Percentiles rank a stretch among this genome's conserved stretches.
Conservation (phyloP, 2,113 vertebrate species). For the Synchiropus splendidus region DNA sequence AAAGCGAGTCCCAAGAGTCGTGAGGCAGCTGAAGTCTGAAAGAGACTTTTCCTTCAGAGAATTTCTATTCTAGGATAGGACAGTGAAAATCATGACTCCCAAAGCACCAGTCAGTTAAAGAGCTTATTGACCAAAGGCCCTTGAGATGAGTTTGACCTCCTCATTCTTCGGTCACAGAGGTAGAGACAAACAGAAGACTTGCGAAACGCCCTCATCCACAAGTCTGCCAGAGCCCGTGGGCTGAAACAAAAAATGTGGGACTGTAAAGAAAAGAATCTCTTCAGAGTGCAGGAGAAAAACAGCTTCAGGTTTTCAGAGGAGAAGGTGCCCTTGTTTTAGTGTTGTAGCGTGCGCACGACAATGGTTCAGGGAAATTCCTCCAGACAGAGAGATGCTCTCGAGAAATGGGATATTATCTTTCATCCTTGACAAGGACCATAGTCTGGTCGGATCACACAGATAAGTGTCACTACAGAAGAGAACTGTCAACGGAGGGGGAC, state of each 20-base stretch:
- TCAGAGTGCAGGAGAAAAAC: slow-evolving; percentile 9
- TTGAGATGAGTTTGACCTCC: slow-evolving; percentile 9
- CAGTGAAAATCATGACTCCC: slow-evolving; percentile 16
- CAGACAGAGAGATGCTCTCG: slow-evolving; percentile 1
- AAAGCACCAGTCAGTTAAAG: slow-evolving; percentile 8
- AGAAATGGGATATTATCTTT: slow-evolving; percentile 7
- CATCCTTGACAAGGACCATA: background rate
- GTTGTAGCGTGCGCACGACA: too few species aligned
- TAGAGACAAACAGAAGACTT: slow-evolving; percentile 6
- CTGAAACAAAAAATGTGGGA: slow-evolving; percentile 16
- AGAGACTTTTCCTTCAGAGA: too few species aligned
- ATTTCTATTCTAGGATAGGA: background rate
- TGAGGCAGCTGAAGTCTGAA: too few species aligned
- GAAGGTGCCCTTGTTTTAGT: slow-evolving; percentile 2
- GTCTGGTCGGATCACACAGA: slow-evolving; percentile 25
- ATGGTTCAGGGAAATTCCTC: slow-evolving; percentile 8
- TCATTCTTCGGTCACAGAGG: slow-evolving; percentile 6
- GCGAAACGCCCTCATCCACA: slow-evolving; percentile 7
- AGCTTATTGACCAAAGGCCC: slow-evolving; percentile 4
- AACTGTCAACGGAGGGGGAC: too few species aligned
- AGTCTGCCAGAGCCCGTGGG: slow-evolving; percentile 3
- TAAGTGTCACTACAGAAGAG: slow-evolving; percentile 8
- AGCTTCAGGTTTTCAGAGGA: slow-evolving; percentile 1
- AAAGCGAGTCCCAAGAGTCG: too few species aligned
- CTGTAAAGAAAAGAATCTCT: slow-evolving; percentile 4